Base-by-base conservation (phyloP, 2,888 invertebrate species). In the Theristus sp. region DNA sequence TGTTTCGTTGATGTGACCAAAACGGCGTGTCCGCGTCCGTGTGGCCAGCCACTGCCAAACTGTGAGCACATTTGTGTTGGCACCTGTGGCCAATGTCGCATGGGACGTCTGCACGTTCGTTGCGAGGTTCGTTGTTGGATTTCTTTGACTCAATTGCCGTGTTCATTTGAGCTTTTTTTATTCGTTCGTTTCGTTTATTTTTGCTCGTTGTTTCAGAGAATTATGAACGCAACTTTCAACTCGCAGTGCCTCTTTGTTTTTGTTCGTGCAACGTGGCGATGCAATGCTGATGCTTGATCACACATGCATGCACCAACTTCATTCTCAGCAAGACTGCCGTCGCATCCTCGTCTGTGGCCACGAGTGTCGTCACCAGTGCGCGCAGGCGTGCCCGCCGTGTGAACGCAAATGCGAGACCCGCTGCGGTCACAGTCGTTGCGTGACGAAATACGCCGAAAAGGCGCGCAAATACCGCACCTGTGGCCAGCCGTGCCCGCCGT, bases 291-390 rank as follows among this genome's bases (percentile, higher is more conserved):
- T 52, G 3, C 22, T 6, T 52, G 17, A 38, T 38, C 10, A 38
- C 38, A 38, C 10, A 38, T 13, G 38, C n/a, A n/a, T n/a, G n/a
- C n/a, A 38, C 38, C 6, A 38, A 38, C 10, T 38, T 38, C 26
- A 26, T 10, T 29, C 56, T 27, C 26, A 17, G 38, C 75, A 79
- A 65, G 72, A 74, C 25, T 85, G 84, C 72, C 75, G 77, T 3
- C 78, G 77, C 58, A 66, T 70, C 20, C 77, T 83, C 62, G 78
- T 84, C 56, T 84, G 84, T 71, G 82, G 82, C 31, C 84, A 84
- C 62, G 63, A 63, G 3, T 74, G 74, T 62, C 63, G 63, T 1
- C 60, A 64, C 26, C 66, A 64, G 22, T 75, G 74, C 59, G 65
- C 69, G 3, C 59, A 64, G 22, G 58, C 64, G 6, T 75, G 75